Base-by-base conservation (phyloP, 2,888 invertebrate genomes). In the Sympetrum striolatum region DNA sequence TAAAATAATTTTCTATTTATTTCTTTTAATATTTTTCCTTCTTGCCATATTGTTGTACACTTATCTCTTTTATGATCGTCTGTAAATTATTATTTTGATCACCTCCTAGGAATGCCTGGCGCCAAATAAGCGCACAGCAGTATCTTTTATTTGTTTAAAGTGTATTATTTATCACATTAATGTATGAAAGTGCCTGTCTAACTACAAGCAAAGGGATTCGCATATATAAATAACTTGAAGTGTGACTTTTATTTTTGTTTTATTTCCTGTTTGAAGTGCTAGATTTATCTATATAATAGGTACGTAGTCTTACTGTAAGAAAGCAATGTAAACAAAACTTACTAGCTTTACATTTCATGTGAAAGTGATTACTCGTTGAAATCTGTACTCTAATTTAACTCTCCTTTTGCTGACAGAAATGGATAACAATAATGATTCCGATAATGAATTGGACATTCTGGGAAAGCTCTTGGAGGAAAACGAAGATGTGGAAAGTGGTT, bases 371-470 rank as follows among this genome's bases (percentile, higher is more conserved):
- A 8, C 0, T 4, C 2, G 4, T 18, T 14, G 2, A 53, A 53
- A 18, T 53, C 15, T 18, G n/a, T 5, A 1, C 1, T 53, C 18
- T 10, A 53, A 53, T 3, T 53, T 14, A 18, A 53, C 53, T 1
- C 5, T 44, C 10, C 44, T 18, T 18, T 18, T 15, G 25, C 10
- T n/a, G n/a, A 64, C 25, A 73, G 25, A 73, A 73, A 73, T 73
- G 73, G 73, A 73, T 10, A 31, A 12, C 31, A 73, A 25, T 15
- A 37, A 37, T 60, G 86, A 86, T 37, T 86, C 86, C 37, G 86
- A 86, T 37, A 86, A 86, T 64, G 86, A 86, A n/a, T 64, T 86
- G 86, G 86, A 86, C 35, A 86, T 86, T 53, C 86, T 86, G 35
- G 86, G 86, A 31, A 86, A 60, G 5, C 86, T 86, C 8, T n/a